A percentile compares a stretch with the other conserved stretches of the same genome.
These are phyloP conservation scores for Lasioglossum calceatum DNA, from an alignment of 2,888 invertebrate genomes.

Conservation along the genomic window DNA sequence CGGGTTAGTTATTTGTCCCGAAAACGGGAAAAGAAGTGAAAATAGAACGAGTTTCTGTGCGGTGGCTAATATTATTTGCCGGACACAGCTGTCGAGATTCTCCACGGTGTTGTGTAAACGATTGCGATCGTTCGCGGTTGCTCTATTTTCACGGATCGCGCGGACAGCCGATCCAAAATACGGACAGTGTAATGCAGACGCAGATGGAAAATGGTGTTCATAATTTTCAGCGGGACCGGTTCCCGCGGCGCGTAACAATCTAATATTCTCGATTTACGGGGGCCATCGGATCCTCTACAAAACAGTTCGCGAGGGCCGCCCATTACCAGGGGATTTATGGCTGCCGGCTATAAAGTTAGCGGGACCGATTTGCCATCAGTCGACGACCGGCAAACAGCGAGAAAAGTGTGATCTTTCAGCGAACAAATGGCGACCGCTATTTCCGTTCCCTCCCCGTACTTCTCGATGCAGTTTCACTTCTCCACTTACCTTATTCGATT, in stretches of 20 bases:
- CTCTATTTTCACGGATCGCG: not conserved
- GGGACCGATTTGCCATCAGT: constrained; percentile 49
- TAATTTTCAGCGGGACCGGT: not conserved
- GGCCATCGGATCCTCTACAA: not conserved
- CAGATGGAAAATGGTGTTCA: constrained; percentile 3
- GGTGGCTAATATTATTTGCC: not conserved
- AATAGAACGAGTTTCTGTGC: not conserved
- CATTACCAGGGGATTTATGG: constrained; percentile 35
- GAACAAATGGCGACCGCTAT: constrained; percentile 59
- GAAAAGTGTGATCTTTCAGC: constrained; percentile 50
- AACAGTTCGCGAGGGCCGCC: not conserved
- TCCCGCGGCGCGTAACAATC: not conserved
- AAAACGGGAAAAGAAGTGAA: not conserved
- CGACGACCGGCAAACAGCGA: constrained; percentile 42
- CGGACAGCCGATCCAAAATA: not conserved
- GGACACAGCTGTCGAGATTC: not conserved
- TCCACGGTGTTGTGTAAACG: not conserved
- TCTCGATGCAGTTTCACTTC: constrained; percentile 47
- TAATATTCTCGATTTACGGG: not conserved
- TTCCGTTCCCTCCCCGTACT: constrained; percentile 35
- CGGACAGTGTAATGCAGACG: not conserved
- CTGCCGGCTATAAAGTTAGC: constrained; percentile 47
- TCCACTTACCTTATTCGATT: constrained; percentile 62
- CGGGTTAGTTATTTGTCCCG: not conserved
- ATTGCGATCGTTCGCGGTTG: not conserved